phyloP scores from a whole-genome alignment of 2,113 vertebrate genomes.

The Phaethornis superciliosus region DNA sequence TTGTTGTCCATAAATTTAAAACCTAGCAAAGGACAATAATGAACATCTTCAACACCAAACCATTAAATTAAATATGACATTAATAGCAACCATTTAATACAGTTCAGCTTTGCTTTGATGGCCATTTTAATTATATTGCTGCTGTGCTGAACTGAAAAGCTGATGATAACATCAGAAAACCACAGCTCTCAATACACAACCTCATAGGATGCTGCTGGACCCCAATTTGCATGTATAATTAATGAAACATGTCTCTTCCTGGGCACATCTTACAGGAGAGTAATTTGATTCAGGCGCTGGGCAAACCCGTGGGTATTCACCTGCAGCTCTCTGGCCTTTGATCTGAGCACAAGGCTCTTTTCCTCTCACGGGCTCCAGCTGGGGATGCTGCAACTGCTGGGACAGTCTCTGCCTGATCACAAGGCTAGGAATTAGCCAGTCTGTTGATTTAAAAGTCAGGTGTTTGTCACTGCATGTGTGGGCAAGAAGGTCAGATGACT shows the following conservation, averaged over 20 bases:
- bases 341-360: neutral
- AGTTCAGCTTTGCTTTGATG: conserved; percentile 62
- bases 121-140: conserved; percentile 74
- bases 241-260: neutral
- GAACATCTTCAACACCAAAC: conserved; percentile 48
- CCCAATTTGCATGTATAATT: conserved; percentile 58
- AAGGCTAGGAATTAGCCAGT: neutral
- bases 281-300: neutral
- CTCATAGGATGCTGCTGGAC: neutral
- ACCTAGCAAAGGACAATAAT: conserved; percentile 45
- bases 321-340: neutral
- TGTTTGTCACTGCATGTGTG: neutral
- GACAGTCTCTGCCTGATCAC: neutral
- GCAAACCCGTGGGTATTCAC: conserved; percentile 6
- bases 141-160: conserved; percentile 48
- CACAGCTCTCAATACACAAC: neutral
- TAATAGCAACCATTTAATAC: conserved; percentile 66
- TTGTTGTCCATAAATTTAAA: conserved; percentile 20
- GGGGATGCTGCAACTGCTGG: neutral
- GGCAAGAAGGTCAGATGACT: neutral
- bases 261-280: neutral
- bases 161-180: conserved; percentile 60
- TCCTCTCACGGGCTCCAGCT: neutral
- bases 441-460: neutral
- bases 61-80: conserved; percentile 74